Conservation (phyloP, 2,888 invertebrate species). For the Bombyx huttoni region DNA sequence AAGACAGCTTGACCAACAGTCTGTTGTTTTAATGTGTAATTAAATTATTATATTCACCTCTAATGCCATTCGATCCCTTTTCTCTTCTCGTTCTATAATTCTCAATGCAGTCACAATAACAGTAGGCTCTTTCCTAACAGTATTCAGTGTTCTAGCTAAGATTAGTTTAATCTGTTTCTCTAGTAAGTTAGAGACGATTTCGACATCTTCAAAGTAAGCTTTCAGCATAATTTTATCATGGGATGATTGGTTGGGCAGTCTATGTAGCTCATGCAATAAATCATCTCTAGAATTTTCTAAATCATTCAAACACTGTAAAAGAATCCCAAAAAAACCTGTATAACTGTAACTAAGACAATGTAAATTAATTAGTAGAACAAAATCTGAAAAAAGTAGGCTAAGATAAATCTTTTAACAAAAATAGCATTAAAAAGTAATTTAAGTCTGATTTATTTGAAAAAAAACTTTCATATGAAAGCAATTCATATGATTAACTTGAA, state of each 20-base stretch:
- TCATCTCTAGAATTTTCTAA: slow-evolving; percentile 97
- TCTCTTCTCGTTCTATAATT: slow-evolving; percentile 97
- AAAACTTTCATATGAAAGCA: too few species aligned
- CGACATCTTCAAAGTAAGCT: slow-evolving; percentile 96
- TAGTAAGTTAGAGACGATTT: slow-evolving; percentile 87
- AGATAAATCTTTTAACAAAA: too few species aligned
- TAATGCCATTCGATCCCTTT: slow-evolving; percentile 89
- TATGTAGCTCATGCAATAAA: slow-evolving; percentile 92
- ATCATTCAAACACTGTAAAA: slow-evolving; percentile 86
- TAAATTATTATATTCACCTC: slow-evolving; percentile 46
- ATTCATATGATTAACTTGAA: neutral
- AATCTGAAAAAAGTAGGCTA: neutral
- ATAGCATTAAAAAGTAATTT: too few species aligned
- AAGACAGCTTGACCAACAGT: too few species aligned
- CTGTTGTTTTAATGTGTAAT: too few species aligned
- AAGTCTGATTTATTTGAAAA: too few species aligned
- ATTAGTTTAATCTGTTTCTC: slow-evolving; percentile 94
- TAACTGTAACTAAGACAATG: neutral
- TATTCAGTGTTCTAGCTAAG: slow-evolving; percentile 90
- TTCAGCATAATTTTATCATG: slow-evolving; percentile 94
- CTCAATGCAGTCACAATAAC: slow-evolving; percentile 96
- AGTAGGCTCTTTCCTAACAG: slow-evolving; percentile 94
- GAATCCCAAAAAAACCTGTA: slow-evolving; percentile 1
- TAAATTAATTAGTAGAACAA: slow-evolving; percentile 1
- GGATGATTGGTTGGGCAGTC: slow-evolving; percentile 90